Evolutionary conservation across 2,113 vertebrate species (phyloP).

Genomic region (Cyanoliseus patagonus): DNA sequence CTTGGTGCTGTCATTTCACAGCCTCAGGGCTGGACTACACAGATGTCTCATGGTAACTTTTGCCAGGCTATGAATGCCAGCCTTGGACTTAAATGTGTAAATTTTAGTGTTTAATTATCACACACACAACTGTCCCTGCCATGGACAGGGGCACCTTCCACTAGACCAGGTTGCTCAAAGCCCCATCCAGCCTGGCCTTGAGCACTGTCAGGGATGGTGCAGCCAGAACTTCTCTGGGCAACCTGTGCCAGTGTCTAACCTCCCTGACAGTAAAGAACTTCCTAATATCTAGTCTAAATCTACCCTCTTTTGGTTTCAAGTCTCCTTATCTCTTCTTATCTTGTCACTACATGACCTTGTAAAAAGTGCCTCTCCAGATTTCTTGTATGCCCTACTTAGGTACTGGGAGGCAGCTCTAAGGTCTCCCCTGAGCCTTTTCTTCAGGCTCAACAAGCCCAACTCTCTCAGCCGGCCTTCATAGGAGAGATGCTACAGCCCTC

Average conservation of each 20-base stretch:
- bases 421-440: background rate
- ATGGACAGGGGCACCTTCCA: background rate
- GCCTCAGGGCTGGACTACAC: background rate
- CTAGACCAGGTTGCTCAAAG: background rate
- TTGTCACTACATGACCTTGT: background rate
- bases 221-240: background rate
- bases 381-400: background rate
- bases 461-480: background rate
- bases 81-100: background rate
- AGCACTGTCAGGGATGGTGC: background rate
- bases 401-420: background rate
- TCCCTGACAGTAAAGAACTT: background rate
- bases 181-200: background rate
- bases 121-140: background rate
- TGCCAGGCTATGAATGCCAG: background rate
- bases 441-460: background rate
- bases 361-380: background rate
- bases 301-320: background rate
- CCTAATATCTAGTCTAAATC: background rate
- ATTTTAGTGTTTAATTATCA: background rate
- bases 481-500: background rate
- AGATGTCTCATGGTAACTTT: background rate
- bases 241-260: background rate
- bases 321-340: background rate
- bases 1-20: background rate